Evolutionary conservation across 2,888 invertebrate genomes (phyloP), one percentile per base, ranked within the genome.

Genomic region (Apocheima hispidaria): DNA sequence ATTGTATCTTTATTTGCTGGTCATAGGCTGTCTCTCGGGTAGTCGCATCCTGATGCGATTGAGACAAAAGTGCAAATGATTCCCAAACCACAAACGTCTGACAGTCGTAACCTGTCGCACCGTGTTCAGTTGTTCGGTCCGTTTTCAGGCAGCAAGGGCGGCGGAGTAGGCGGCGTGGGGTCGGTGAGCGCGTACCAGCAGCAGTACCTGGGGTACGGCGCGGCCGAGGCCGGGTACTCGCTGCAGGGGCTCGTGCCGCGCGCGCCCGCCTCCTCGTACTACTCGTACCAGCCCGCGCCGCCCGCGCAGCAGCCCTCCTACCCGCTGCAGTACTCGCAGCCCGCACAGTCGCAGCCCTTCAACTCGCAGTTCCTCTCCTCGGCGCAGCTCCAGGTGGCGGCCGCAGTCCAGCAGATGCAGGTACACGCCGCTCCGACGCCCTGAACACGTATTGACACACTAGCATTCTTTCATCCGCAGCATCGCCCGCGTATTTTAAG

Each of bases 301-400:
- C n/a, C n/a, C n/a, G 94, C 95, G 54, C 94, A 94, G 20, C 94
- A 95, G 60, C 94, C 94, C 63, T 94, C 94, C 6, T 94, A 94
- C 73, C 94, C 94, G 65, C 88, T 93, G 70, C 95, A 95, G 81
- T 95, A 93, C 83, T 94, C 95, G 59, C 94, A 94, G 74, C 94
- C 93, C 1, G 93, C 94, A 63, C 88, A 94, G 74, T 93, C 93
- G 10, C 89, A 86, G 64, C 92, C 93, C 9, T 92, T 90, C 74
- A 82, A 86, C 67, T 90, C 91, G 56, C 92, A 91, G 79, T 91
- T 88, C 77, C 82, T 92, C 18, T 90, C 91, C 0, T 87, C 90
- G 16, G 55, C 55, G 63, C 92, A 91, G 70, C 82, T 92, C 60
- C 92, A 92, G 64, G 91, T 91, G 18, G 92, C 91, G 12, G 90